These are phyloP conservation scores for Plestiodon gilberti DNA, from an alignment of 2,113 vertebrate species.

Conservation along the genomic window DNA sequence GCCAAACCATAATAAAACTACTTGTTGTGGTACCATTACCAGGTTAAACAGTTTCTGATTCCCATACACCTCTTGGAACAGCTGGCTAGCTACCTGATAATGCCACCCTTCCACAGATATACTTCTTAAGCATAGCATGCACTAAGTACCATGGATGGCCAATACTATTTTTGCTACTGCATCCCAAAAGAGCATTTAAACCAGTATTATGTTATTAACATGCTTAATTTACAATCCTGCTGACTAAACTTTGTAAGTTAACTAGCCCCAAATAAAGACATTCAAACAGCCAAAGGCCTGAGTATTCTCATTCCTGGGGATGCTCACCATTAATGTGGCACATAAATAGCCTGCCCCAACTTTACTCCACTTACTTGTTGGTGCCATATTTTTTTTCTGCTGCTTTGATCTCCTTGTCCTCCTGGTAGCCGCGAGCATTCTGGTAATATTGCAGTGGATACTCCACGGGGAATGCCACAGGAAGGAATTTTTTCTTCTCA, in stretches of 20 bases:
- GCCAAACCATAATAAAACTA: background rate
- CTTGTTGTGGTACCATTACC: background rate
- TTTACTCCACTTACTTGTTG: constrained; percentile 77
- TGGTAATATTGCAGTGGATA: constrained; percentile 86
- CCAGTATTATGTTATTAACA: background rate
- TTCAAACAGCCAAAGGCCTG: background rate
- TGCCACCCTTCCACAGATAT: background rate
- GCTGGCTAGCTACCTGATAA: background rate
- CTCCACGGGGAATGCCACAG: constrained; percentile 86
- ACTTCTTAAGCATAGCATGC: background rate
- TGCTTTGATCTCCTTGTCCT: constrained; percentile 85
- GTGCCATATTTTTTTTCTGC: constrained; percentile 89
- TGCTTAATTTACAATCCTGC: background rate
- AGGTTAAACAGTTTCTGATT: background rate
- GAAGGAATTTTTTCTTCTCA: constrained; percentile 86
- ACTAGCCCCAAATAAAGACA: rapidly evolving
- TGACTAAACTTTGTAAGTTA: background rate
- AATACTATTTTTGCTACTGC: background rate
- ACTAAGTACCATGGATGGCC: background rate
- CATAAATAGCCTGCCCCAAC: no score
- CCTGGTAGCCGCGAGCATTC: constrained; percentile 88
- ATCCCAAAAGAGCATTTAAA: background rate
- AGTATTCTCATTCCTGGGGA: background rate
- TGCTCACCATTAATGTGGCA: rapidly evolving
- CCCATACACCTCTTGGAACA: background rate